Percentiles rank a stretch among this genome's conserved stretches.
phyloP scores from a whole-genome alignment of 2,888 invertebrate species.

The Eupsilia transversa region DNA sequence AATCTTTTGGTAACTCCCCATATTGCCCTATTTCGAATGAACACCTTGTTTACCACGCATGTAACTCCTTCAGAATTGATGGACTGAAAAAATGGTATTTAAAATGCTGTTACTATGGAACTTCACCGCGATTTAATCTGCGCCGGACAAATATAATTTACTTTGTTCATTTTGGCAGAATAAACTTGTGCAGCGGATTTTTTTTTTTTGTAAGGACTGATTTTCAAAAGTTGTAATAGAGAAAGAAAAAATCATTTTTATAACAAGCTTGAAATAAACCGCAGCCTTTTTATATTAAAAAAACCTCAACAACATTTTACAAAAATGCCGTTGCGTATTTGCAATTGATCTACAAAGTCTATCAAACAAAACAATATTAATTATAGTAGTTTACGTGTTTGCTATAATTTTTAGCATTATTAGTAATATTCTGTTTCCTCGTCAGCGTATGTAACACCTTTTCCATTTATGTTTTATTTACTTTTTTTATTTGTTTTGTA shows the following conservation, averaged over 20 bases:
- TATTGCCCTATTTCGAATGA: constrained; percentile 1
- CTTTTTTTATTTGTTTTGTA: constrained; percentile 65
- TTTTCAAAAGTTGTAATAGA: background rate
- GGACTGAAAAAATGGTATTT: background rate
- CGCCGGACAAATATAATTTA: background rate
- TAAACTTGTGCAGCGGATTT: background rate
- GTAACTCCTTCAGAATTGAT: constrained; percentile 1
- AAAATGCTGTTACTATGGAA: background rate
- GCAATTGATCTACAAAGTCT: background rate
- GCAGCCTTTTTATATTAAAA: background rate
- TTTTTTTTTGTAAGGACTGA: background rate
- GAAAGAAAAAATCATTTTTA: background rate
- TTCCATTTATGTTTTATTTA: constrained; percentile 55
- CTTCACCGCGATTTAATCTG: background rate
- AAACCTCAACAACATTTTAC: background rate
- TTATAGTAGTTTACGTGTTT: constrained; percentile 4
- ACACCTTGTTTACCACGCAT: constrained; percentile 34
- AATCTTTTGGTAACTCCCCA: background rate
- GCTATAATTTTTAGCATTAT: constrained; percentile 15
- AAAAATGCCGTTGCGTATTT: background rate
- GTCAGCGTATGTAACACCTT: constrained; percentile 41
- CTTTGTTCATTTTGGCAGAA: background rate
- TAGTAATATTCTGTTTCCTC: constrained; percentile 37
- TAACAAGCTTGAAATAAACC: background rate
- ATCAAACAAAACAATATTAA: constrained; percentile 15